phyloP scores from a whole-genome alignment of 2,888 invertebrate genomes.

The Taenaris catops region DNA sequence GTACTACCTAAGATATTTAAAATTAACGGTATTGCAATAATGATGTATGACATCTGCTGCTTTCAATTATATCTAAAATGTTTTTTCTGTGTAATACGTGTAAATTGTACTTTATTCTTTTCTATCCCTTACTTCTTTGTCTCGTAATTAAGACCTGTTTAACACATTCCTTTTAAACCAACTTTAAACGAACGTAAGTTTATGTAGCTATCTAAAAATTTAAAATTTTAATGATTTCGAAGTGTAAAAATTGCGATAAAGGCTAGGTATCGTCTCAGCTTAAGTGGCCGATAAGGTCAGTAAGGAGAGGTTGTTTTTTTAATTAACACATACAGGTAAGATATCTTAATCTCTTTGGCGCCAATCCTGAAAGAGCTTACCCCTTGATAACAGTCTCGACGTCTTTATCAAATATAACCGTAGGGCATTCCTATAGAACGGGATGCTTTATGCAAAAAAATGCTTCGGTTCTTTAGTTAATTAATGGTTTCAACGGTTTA shows the following conservation, averaged over 20 bases:
- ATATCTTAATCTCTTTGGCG: constrained; percentile 76
- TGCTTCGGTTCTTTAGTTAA: constrained; percentile 40
- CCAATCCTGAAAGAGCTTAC: constrained; percentile 67
- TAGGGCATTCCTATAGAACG: constrained; percentile 49
- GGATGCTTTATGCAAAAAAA: constrained; percentile 65
- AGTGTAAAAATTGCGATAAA: constrained; percentile 69
- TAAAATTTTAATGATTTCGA: constrained; percentile 53
- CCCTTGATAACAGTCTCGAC: constrained; percentile 65
- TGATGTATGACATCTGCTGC: too few relatives aligned
- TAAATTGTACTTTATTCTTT: too few relatives aligned
- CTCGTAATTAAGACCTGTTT: constrained; percentile 20
- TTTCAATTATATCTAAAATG: too few relatives aligned
- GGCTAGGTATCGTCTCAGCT: constrained; percentile 50
- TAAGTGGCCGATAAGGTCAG: constrained; percentile 67
- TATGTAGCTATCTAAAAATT: constrained; percentile 24
- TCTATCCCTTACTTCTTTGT: too few relatives aligned
- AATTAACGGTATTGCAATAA: too few relatives aligned
- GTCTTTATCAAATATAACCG: constrained; percentile 58
- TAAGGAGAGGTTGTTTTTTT: constrained; percentile 64
- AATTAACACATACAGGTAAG: constrained; percentile 72
- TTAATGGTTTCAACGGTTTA: constrained; percentile 45
- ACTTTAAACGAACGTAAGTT: constrained; percentile 19
- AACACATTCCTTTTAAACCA: constrained; percentile 11
- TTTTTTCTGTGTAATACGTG: too few relatives aligned
- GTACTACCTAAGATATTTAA: too few relatives aligned